Conservation (phyloP, 2,888 invertebrate genomes). For the Ophion costatus region DNA sequence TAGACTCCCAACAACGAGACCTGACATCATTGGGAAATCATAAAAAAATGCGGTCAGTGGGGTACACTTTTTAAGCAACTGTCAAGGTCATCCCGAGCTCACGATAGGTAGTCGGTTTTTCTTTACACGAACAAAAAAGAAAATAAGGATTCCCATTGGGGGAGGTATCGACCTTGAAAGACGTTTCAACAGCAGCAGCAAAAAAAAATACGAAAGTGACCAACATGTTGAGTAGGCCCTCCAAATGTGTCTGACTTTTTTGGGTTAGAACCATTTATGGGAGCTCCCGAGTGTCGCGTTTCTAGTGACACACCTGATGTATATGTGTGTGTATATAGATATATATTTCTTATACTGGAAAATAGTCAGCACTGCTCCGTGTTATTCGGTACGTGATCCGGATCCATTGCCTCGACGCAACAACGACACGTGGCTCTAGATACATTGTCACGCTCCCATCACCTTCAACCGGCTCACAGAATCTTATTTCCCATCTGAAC, state of each 20-base stretch:
- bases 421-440: slow-evolving; percentile 49
- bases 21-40: too few relatives aligned
- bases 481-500: slow-evolving; percentile 50
- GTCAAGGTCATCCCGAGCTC: too few relatives aligned
- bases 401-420: slow-evolving; percentile 71
- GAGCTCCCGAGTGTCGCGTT: not conserved
- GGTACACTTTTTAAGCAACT: too few relatives aligned
- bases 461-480: slow-evolving; percentile 26
- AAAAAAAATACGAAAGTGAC: too few relatives aligned
- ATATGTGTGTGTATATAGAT: not conserved
- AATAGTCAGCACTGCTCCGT: slow-evolving; percentile 61
- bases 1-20: too few relatives aligned
- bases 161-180: too few relatives aligned
- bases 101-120: too few relatives aligned
- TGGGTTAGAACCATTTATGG: not conserved
- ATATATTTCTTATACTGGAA: slow-evolving; percentile 19
- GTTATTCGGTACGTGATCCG: slow-evolving; percentile 72
- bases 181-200: too few relatives aligned
- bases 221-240: not conserved
- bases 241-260: not conserved
- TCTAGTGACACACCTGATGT: not conserved
- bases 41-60: too few relatives aligned
- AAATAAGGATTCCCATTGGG: too few relatives aligned
- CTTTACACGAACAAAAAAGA: too few relatives aligned
- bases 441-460: slow-evolving; percentile 27